Conservation (phyloP, 2,888 invertebrate species). For the Dryomyza anilis region DNA sequence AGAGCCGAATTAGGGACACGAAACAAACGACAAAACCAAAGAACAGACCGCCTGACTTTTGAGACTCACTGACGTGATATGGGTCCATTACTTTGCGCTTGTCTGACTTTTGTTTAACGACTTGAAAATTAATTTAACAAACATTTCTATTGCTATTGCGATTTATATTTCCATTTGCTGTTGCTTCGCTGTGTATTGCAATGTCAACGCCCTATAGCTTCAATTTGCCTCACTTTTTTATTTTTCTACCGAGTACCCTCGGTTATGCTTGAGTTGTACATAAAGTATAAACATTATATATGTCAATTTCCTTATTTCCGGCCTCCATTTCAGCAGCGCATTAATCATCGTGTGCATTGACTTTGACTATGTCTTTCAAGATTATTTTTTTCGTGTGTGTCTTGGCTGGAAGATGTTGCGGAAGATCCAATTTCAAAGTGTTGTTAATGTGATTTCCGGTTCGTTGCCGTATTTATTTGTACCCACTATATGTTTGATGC, state of each 20-base stretch:
- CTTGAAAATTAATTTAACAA: not conserved
- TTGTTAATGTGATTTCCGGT: slow-evolving; percentile 37
- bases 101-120: too few species aligned
- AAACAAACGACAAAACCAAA: too few species aligned
- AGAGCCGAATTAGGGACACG: too few species aligned
- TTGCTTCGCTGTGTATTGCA: not conserved
- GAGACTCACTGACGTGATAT: too few species aligned
- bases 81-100: too few species aligned
- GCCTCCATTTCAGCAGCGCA: too few species aligned
- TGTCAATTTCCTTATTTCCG: not conserved
- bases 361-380: not conserved
- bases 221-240: not conserved
- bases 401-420: not conserved
- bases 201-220: not conserved
- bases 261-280: too few species aligned
- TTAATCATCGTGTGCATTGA: too few species aligned
- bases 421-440: slow-evolving; percentile 36
- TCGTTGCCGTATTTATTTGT: not conserved
- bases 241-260: too few species aligned
- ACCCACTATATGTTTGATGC: not conserved
- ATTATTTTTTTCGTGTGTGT: not conserved
- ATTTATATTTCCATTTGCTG: not conserved
- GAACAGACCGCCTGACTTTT: too few species aligned
- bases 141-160: not conserved
- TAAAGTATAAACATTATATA: too few species aligned